These are phyloP conservation scores for Tokudaia tokunoshimensis DNA, from an alignment of 2,797 vertebrate species.

Conservation along the genomic window DNA sequence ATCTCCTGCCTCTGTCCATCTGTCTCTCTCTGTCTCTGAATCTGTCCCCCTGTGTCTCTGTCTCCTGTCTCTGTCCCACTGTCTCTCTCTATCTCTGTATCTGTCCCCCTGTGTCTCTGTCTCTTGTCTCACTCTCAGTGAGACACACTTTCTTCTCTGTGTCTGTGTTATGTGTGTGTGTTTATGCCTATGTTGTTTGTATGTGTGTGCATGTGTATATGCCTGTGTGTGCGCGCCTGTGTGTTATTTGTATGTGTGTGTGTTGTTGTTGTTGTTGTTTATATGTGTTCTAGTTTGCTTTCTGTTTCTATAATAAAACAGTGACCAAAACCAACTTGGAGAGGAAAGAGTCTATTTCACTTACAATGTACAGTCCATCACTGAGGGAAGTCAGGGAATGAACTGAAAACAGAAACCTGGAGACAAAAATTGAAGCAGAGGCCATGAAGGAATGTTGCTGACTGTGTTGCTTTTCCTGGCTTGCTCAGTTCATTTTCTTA, in stretches of 20 bases:
- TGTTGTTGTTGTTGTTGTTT: not conserved
- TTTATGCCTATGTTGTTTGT: not conserved
- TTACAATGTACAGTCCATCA: not conserved
- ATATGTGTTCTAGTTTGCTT: not conserved
- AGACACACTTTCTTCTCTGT: not conserved
- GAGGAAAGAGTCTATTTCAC: not conserved
- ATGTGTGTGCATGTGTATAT: not conserved
- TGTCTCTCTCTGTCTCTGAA: not conserved
- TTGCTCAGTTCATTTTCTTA: not conserved
- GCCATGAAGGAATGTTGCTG: not conserved
- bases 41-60: not conserved
- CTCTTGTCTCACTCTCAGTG: not conserved
- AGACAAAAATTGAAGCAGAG: not conserved
- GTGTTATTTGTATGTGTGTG: not conserved
- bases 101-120: not conserved
- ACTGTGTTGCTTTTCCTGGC: not conserved
- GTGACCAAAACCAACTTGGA: not conserved
- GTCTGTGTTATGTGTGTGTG: not conserved
- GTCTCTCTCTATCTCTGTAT: not conserved
- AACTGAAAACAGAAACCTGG: not conserved
- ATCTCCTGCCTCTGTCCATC: not conserved
- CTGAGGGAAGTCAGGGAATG: not conserved
- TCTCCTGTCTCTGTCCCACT: not conserved
- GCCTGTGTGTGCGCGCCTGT: not conserved
- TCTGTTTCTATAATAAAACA: not conserved